Percentiles rank a stretch among this genome's conserved stretches.
Evolutionary conservation across 2,113 vertebrate genomes (phyloP).

Genomic region (Hemicordylus capensis): DNA sequence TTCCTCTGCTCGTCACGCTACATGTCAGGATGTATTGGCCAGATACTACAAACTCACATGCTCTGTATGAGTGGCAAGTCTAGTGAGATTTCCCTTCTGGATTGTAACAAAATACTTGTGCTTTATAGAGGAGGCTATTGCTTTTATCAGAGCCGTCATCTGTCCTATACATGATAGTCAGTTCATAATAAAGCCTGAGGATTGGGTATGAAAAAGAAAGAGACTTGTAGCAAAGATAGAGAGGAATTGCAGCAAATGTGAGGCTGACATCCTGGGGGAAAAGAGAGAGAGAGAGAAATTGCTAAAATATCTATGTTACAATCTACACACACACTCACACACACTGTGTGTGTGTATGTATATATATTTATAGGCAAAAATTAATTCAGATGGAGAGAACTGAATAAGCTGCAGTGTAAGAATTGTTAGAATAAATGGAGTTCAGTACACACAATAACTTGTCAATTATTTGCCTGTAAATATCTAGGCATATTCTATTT

Average conservation of each 20-base stretch:
- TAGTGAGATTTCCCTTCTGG: conserved; percentile 35
- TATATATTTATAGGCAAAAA: conserved; percentile 1
- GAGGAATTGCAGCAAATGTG: background rate
- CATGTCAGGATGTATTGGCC: background rate
- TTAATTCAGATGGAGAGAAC: background rate
- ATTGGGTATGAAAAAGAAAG: background rate
- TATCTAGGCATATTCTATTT: background rate
- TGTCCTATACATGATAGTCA: background rate
- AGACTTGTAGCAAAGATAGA: background rate
- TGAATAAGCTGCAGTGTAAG: background rate
- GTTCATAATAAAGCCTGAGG: conserved; percentile 12
- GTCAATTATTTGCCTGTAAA: background rate
- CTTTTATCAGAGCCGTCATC: conserved; percentile 28
- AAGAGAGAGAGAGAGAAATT: background rate
- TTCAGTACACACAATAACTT: background rate
- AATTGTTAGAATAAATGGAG: background rate
- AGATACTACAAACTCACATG: background rate
- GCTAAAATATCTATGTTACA: fast-evolving
- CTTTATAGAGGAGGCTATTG: conserved; percentile 21
- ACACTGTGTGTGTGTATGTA: too few relatives aligned
- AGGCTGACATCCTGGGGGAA: background rate
- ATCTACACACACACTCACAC: fast-evolving
- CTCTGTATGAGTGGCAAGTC: conserved; percentile 2
- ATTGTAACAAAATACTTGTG: conserved; percentile 43
- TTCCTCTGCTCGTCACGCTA: background rate